phyloP scores from a whole-genome alignment of 2,113 vertebrate species.

The Cololabis saira region DNA sequence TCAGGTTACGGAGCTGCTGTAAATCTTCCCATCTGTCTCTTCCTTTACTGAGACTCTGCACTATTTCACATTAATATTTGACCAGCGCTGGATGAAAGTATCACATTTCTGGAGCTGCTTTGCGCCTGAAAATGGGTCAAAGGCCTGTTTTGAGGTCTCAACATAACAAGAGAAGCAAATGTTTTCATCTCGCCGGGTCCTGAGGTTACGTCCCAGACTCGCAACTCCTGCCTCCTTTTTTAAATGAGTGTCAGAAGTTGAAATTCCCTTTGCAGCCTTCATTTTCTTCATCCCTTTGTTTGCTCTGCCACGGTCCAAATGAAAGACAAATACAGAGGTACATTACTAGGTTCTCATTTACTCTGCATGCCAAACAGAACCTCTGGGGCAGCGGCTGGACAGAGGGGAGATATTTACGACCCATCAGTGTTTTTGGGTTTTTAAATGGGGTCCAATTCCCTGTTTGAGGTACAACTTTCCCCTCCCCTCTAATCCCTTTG shows the following conservation, averaged over 20 bases:
- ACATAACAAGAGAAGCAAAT: conserved; percentile 29
- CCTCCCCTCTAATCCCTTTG: conserved; percentile 62
- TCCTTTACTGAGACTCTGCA: background rate
- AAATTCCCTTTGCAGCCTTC: conserved; percentile 30
- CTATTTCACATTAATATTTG: conserved; percentile 16
- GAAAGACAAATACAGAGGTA: conserved; percentile 10
- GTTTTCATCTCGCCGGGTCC: conserved; percentile 28
- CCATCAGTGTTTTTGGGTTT: conserved; percentile 20
- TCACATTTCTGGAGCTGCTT: background rate
- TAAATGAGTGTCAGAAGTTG: conserved; percentile 41
- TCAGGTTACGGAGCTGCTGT: too few species aligned
- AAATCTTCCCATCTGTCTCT: background rate
- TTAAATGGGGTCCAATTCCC: conserved; percentile 35
- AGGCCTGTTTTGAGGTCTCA: conserved; percentile 15
- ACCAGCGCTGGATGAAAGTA: conserved; percentile 2
- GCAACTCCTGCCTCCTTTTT: conserved; percentile 29
- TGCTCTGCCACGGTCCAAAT: conserved; percentile 22
- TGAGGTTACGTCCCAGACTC: conserved; percentile 15
- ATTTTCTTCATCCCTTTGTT: conserved; percentile 21
- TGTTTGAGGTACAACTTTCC: conserved; percentile 59
- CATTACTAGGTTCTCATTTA: conserved; percentile 8
- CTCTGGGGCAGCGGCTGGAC: conserved; percentile 9
- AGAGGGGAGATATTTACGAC: too few species aligned
- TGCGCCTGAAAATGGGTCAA: conserved; percentile 17
- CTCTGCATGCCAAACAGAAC: conserved; percentile 25